A percentile compares a stretch with the other conserved stretches of the same genome.
Evolutionary conservation across 1,140 invertebrate species (phyloP).

Genomic region (Glomeris maerens): DNA sequence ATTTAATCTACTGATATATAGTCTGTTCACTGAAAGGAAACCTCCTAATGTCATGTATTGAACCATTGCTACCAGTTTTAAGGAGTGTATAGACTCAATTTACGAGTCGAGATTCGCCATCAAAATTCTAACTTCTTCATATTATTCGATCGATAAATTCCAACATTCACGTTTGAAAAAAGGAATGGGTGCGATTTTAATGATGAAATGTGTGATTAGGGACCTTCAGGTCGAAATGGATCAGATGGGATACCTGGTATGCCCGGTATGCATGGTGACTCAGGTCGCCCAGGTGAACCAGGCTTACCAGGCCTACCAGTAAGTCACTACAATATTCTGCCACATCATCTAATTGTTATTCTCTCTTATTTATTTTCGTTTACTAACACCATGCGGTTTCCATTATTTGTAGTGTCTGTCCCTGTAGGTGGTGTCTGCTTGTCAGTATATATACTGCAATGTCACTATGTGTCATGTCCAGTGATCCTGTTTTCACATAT

Average conservation of each 20-base stretch:
- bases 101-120: background rate
- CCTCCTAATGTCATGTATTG: too few species aligned
- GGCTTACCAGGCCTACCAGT: conserved; percentile 25
- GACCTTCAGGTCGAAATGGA: conserved; percentile 32
- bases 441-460: conserved; percentile 3
- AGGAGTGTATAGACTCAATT: too few species aligned
- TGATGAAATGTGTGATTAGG: conserved; percentile 19
- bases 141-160: conserved; percentile 1
- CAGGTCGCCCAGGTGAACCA: conserved; percentile 19
- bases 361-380: too few species aligned
- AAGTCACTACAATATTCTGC: conserved; percentile 25
- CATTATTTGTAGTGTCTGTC: background rate
- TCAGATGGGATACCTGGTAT: conserved; percentile 27
- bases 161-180: background rate
- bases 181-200: background rate
- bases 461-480: background rate
- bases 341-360: conserved; percentile 8
- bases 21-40: too few species aligned
- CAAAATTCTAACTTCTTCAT: background rate
- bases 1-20: too few species aligned
- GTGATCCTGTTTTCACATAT: background rate
- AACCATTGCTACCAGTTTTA: too few species aligned
- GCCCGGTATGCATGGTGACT: conserved; percentile 20
- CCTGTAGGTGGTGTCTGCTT: conserved; percentile 9
- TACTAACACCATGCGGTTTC: too few species aligned